Base-by-base conservation (phyloP, 2,113 vertebrate genomes). In the Haliaeetus leucogaster region DNA sequence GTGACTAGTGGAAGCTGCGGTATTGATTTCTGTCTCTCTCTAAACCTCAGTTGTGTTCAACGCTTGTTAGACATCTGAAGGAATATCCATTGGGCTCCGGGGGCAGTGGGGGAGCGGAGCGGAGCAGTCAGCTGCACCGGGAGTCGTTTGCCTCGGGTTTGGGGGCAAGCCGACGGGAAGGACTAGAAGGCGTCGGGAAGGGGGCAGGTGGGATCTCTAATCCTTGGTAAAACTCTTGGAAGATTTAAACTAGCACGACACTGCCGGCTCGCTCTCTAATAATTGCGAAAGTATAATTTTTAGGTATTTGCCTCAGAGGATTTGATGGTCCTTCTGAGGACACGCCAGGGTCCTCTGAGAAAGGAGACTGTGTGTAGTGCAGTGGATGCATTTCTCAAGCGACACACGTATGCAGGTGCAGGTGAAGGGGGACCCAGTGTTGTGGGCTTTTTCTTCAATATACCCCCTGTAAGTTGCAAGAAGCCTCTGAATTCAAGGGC, bases 21-120 rank as follows among this genome's bases (percentile, higher is more conserved):
- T 98, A 99, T 98, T 98, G 98, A 99, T 99, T 98, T 98, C 98
- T 98, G 98, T 97, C 97, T 98, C 98, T 98, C 97, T 98, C 98
- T 98, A 98, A 98, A 98, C 98, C 98, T 98, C 97, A 48, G 88
- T 97, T 97, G 98, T 98, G 98, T 98, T 98, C 97, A 97, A 48
- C 11, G 96, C 98, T 98, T 98, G 98, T 98, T 97, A 98, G 98
- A 98, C 98, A 98, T 98, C 97, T 97, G 98, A 98, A 97, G 97
- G 95, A 98, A 98, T 98, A 98, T 97, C 98, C 98, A 97, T 80
- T 83, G 96, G 97, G 97, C 98, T 98, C 95, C 73, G 59, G 97
- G 97, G 98, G 97, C 97, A 96, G 98, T 82, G 93, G 67, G 97
- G 96, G 97, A 97, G 97, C 23, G 96, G 97, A 97, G 97, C 23